Base-by-base conservation (phyloP, 2,113 vertebrate genomes). In the Nansenia antarctica region DNA sequence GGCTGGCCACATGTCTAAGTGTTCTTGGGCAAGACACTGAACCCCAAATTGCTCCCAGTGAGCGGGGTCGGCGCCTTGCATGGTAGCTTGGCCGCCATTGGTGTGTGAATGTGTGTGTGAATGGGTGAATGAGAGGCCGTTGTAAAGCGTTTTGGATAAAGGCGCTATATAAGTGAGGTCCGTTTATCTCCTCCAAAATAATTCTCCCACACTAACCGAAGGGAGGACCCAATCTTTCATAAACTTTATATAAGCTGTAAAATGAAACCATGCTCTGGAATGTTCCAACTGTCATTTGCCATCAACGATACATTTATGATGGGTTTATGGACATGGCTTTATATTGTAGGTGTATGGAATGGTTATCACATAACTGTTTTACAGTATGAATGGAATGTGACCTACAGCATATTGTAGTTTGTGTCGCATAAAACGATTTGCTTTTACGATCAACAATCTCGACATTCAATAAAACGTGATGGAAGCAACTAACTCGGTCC, bases 151-250 rank as follows among this genome's bases (percentile, higher is more conserved):
- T n/a, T n/a, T n/a, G n/a, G n/a, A n/a, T n/a, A n/a, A n/a, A n/a
- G n/a, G n/a, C n/a, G n/a, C n/a, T n/a, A n/a, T n/a, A n/a, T n/a
- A n/a, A n/a, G n/a, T n/a, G n/a, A n/a, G n/a, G n/a, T n/a, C n/a
- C n/a, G n/a, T n/a, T 14, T 34, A 58, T 61, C 49, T 22, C 42
- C 73, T 76, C 78, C 61, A 80, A 82, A 84, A 76, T 79, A 26
- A 26, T n/a, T n/a, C n/a, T n/a, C n/a, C 18, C 18, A 15, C 39
- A 42, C 18, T 42, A 3, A 42, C 9, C 9, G n/a, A 49, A 49
- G 45, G n/a, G n/a, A 22, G 8, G n/a, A 20, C 20, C n/a, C 45
- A 49, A n/a, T 49, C 45, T 49, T n/a, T 49, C n/a, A 7, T 49
- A 20, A n/a, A 7, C 45, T 49, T 55, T 55, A 29, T 27, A 22